Evolutionary conservation across 2,113 vertebrate genomes (phyloP).

Genomic region (Eurystomus gularis): DNA sequence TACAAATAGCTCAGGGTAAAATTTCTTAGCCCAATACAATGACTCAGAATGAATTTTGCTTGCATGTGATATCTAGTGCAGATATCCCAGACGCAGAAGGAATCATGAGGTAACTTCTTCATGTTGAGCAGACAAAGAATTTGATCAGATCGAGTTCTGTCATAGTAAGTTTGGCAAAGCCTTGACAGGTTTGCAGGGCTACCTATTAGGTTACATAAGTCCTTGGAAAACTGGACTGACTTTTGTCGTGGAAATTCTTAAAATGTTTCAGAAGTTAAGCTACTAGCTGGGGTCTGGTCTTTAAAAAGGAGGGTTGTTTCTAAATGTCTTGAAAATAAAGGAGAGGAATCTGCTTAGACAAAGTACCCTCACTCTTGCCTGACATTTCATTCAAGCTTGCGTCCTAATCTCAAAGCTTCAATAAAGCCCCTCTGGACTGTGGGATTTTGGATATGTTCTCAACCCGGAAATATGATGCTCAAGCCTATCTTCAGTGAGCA

Average conservation of each 20-base stretch:
- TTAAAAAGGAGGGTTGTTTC: neutral
- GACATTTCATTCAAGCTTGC: neutral
- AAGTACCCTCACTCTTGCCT: neutral
- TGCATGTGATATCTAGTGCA: neutral
- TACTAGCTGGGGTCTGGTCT: neutral
- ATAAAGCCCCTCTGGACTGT: neutral
- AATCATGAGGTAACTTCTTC: rapidly evolving
- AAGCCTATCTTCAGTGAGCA: neutral
- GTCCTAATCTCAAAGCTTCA: neutral
- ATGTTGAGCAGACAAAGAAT: neutral
- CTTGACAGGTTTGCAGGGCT: neutral
- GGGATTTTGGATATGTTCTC: neutral
- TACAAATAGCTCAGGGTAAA: neutral
- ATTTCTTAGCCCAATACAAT: neutral
- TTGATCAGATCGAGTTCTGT: neutral
- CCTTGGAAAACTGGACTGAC: neutral
- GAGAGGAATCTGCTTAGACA: neutral
- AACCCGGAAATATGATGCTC: neutral
- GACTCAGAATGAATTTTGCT: neutral
- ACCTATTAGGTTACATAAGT: neutral
- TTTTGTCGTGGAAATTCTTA: neutral
- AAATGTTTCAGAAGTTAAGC: neutral
- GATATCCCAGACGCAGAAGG: neutral
- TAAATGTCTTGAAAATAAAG: neutral
- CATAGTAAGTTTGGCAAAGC: neutral